Base-by-base conservation (phyloP, 2,113 vertebrate genomes). In the Vulpes ferrilata region DNA sequence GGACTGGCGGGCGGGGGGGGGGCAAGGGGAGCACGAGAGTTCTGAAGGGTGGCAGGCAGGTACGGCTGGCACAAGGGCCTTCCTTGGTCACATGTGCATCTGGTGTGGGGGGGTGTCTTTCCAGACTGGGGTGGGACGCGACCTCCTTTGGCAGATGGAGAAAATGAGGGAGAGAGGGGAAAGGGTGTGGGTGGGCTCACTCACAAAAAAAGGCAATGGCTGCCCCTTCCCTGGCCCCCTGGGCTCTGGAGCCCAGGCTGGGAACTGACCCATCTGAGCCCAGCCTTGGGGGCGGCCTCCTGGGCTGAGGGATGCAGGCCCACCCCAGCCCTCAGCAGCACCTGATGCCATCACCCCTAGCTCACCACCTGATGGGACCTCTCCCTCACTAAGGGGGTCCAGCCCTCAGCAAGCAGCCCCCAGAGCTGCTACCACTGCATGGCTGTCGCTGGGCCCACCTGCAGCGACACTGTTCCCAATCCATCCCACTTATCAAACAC, bases 341-440 rank as follows among this genome's bases (percentile, higher is more conserved):
- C 17, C 67, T 69, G 67, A 69, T 2, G 17, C 19, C 32, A 69
- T 35, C 32, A 69, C 71, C 62, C 86, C 15, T 15, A n/a, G 25
- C 55, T 13, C 9, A 6, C n/a, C 90, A 57, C 53, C 83, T 19
- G 38, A 30, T 3, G 12, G 60, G 60, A 32, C 53, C 27, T 43
- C 35, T 35, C 57, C 10, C 57, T 48, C 32, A 65, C 76, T 19
- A 48, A 86, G 20, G 38, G 81, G 35, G 22, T 15, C 59, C 19
- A 1, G 71, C 35, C 25, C 62, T 55, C 62, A 13, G 3, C 4
- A 19, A 32, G 62, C 35, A 81, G 55, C 53, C 57, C 62, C 62
- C 7, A 1, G 0, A 38, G 62, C 23, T 64, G n/a, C 20, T 10
- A 43, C 17, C 4, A 0, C 43, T 19, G 10, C 73, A 12, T 2